Evolutionary conservation across 1,140 invertebrate species (phyloP).

Genomic region (Ditylenchus dipsaci): DNA sequence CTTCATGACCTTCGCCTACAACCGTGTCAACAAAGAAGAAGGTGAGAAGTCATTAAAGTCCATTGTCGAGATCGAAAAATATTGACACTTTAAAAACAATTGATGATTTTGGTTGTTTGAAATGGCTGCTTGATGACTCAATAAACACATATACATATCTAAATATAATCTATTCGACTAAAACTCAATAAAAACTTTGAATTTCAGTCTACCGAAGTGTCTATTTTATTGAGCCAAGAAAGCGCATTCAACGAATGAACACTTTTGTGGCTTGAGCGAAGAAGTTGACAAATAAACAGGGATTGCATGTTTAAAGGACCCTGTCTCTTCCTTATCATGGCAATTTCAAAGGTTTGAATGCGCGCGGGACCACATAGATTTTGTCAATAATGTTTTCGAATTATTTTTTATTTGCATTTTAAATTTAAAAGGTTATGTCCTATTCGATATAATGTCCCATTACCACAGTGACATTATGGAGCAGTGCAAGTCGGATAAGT

Average conservation of each 20-base stretch:
- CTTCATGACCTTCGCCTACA: neutral
- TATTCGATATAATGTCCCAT: too few relatives aligned
- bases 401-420: too few relatives aligned
- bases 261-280: neutral
- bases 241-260: neutral
- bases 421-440: too few relatives aligned
- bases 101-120: neutral
- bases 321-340: too few relatives aligned
- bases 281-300: too few relatives aligned
- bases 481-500: too few relatives aligned
- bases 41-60: constrained; percentile 2
- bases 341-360: too few relatives aligned
- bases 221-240: neutral
- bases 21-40: neutral
- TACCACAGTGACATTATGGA: too few relatives aligned
- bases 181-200: neutral
- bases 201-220: neutral
- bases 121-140: neutral
- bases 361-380: too few relatives aligned
- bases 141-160: neutral
- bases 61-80: neutral
- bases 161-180: neutral
- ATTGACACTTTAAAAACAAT: neutral
- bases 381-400: too few relatives aligned
- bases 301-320: too few relatives aligned